Conservation (phyloP, 2,113 vertebrate species). For the Thomomys bottae region DNA sequence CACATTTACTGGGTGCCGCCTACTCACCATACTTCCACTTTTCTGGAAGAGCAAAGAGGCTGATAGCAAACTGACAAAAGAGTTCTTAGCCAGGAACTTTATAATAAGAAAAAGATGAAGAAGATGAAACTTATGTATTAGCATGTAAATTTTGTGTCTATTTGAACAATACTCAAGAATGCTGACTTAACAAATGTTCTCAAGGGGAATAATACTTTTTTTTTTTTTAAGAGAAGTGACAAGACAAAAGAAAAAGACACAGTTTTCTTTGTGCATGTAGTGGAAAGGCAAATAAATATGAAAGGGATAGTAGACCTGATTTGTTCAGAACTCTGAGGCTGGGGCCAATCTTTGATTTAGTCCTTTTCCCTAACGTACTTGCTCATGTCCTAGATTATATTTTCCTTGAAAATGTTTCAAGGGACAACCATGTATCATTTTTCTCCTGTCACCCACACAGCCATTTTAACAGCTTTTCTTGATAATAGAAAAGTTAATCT, state of each 20-base stretch:
- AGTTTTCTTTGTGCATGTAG: background rate
- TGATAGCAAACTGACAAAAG: background rate
- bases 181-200: background rate
- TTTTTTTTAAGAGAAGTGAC: background rate
- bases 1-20: too few relatives aligned
- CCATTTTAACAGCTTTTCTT: background rate
- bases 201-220: background rate
- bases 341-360: background rate
- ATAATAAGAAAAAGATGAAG: background rate
- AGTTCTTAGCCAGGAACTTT: background rate
- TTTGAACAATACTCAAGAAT: background rate
- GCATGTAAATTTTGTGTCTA: too few relatives aligned
- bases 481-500: background rate
- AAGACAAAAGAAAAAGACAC: background rate
- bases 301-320: background rate
- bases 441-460: background rate
- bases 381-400: background rate
- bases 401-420: background rate
- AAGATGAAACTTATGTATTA: background rate
- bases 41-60: background rate
- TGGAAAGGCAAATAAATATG: background rate
- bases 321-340: background rate
- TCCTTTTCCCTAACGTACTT: background rate
- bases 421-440: background rate
- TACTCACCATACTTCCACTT: background rate